Percentiles rank a stretch among this genome's conserved stretches.
phyloP scores from a whole-genome alignment of 2,888 invertebrate genomes.

The Hoplodrina blanda region DNA sequence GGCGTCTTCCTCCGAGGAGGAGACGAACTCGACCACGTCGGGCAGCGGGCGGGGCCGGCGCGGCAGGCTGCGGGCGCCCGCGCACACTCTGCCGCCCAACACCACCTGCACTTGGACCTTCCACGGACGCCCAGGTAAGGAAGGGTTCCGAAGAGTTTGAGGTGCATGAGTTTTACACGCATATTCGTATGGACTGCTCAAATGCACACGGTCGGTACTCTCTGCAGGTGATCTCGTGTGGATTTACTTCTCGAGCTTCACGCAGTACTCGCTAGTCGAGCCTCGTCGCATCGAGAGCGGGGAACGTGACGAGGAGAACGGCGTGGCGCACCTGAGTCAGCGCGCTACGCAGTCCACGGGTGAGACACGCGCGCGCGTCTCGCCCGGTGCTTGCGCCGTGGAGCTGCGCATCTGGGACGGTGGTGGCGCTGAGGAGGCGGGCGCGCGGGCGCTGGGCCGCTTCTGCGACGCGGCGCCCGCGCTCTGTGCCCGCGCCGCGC shows the following conservation, averaged over 20 bases:
- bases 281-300: conserved; percentile 87
- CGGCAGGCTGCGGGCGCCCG: conserved; percentile 94
- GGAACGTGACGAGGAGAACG: conserved; percentile 84
- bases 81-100: conserved; percentile 96
- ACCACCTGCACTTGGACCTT: conserved; percentile 97
- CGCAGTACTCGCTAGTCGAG: conserved; percentile 93
- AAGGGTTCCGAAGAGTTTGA: neutral
- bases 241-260: conserved; percentile 96
- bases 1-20: conserved; percentile 92
- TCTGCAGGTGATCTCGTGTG: conserved; percentile 93
- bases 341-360: conserved; percentile 51
- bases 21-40: conserved; percentile 82
- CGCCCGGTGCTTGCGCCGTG: conserved; percentile 90
- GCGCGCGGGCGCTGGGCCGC: conserved; percentile 90
- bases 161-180: too few species aligned
- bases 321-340: conserved; percentile 41
- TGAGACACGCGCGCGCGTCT: conserved; percentile 48
- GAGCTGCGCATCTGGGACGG: conserved; percentile 94
- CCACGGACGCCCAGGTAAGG: conserved; percentile 92
- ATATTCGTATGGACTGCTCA: neutral
- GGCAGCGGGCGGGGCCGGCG: conserved; percentile 92
- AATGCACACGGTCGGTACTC: neutral
- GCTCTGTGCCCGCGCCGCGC: conserved; percentile 95
- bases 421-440: conserved; percentile 89
- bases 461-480: conserved; percentile 94